Percentiles rank a stretch among this genome's conserved stretches.
These are phyloP conservation scores for Perdita meconis DNA, from an alignment of 2,888 invertebrate species.

Conservation along the genomic window DNA sequence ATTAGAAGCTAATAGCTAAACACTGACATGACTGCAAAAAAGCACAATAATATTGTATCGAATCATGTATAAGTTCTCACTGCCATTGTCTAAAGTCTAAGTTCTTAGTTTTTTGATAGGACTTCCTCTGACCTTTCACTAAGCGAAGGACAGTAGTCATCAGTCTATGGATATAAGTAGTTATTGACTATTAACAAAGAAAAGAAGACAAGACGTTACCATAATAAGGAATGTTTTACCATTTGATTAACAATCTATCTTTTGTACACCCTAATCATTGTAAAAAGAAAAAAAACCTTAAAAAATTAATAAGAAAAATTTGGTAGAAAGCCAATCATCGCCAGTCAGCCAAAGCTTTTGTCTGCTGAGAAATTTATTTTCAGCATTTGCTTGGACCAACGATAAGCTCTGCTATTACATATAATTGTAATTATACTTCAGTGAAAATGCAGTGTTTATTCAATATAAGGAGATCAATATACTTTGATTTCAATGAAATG, in stretches of 20 bases:
- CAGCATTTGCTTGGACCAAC: slow-evolving; percentile 12
- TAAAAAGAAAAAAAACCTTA: neutral
- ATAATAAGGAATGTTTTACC: no score
- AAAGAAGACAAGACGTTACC: no score
- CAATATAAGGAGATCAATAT: neutral
- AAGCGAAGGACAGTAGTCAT: slow-evolving; percentile 12
- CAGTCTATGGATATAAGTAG: no score
- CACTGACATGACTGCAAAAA: slow-evolving; percentile 16
- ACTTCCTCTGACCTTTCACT: neutral
- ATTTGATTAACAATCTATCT: no score
- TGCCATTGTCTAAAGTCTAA: slow-evolving; percentile 62
- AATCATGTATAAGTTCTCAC: slow-evolving; percentile 67
- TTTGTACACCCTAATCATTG: slow-evolving; percentile 27
- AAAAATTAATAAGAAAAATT: neutral
- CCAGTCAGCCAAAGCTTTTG: neutral
- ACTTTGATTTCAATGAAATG: neutral
- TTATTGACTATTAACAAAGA: no score
- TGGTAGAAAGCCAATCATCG: slow-evolving; percentile 4
- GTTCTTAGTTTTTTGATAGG: slow-evolving; percentile 36
- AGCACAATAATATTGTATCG: slow-evolving; percentile 32
- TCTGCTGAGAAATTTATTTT: slow-evolving; percentile 6
- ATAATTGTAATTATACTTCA: neutral
- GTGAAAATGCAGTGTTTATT: neutral
- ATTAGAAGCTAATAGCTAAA: slow-evolving; percentile 1
- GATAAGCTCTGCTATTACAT: neutral